Evolutionary conservation across 2,888 invertebrate species (phyloP).

Genomic region (Ochropleura leucogaster): DNA sequence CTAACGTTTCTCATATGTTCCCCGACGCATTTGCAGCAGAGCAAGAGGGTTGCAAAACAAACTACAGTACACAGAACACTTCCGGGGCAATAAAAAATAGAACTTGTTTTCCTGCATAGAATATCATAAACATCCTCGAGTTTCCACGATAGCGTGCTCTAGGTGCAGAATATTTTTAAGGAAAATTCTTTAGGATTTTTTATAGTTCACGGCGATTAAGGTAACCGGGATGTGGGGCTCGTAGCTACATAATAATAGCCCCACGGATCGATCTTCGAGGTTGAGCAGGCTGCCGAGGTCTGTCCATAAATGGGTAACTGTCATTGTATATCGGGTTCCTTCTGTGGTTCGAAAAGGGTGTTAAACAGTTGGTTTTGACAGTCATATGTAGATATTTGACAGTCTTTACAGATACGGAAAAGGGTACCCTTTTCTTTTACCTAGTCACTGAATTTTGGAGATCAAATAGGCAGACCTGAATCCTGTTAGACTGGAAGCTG

Average conservation of each 20-base stretch:
- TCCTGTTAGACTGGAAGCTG: background rate
- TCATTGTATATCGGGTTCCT: background rate
- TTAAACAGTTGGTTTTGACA: background rate
- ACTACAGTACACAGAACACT: background rate
- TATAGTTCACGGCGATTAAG: background rate
- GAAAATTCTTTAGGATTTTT: background rate
- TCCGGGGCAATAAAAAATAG: constrained; percentile 6
- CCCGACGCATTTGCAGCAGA: background rate
- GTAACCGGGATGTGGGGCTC: background rate
- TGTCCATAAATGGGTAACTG: background rate
- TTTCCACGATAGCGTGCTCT: constrained; percentile 2
- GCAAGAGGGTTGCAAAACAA: background rate
- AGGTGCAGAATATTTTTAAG: constrained; percentile 5
- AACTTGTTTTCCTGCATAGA: constrained; percentile 3
- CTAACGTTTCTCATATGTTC: background rate
- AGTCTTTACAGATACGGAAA: background rate
- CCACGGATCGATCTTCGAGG: background rate
- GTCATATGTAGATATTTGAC: background rate
- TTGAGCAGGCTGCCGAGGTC: background rate
- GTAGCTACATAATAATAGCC: background rate
- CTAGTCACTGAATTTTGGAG: background rate
- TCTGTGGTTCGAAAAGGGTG: background rate
- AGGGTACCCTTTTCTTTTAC: background rate
- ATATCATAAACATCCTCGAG: constrained; percentile 6
- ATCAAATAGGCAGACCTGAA: background rate